phyloP scores from a whole-genome alignment of 2,797 vertebrate genomes.

The Pterois miles region DNA sequence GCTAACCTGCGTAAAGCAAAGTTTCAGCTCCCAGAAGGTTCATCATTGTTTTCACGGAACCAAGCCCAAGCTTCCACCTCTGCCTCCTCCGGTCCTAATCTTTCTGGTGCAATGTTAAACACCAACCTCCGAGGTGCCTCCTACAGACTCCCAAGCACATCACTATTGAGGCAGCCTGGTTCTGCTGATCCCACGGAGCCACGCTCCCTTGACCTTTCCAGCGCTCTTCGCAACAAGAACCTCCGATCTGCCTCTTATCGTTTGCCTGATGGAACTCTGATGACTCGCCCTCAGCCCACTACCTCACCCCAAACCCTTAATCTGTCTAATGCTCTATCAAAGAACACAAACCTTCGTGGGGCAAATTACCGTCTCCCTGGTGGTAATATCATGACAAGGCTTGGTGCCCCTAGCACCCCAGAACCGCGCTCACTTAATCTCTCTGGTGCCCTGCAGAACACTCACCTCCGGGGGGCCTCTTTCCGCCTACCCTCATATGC shows the following conservation, averaged over 20 bases:
- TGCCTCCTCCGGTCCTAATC: conserved; percentile 63
- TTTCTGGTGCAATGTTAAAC: conserved; percentile 81
- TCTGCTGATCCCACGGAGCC: conserved; percentile 39
- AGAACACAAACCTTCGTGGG: conserved; percentile 70
- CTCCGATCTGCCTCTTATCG: conserved; percentile 68
- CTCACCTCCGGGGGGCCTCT: conserved; percentile 73
- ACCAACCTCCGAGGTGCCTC: conserved; percentile 71
- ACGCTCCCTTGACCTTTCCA: conserved; percentile 67
- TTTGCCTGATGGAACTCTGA: conserved; percentile 71
- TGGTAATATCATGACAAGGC: conserved; percentile 66
- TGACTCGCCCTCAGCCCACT: conserved; percentile 45
- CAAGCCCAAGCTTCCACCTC: conserved; percentile 60
- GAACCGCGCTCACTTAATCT: conserved; percentile 67
- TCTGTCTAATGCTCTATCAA: conserved; percentile 74
- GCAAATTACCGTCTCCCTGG: conserved; percentile 72
- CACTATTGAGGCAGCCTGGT: conserved; percentile 59
- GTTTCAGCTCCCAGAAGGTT: conserved; percentile 79
- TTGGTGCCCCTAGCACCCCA: conserved; percentile 65
- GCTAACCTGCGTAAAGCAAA: conserved; percentile 72
- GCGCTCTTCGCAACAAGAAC: conserved; percentile 72
- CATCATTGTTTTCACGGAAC: conserved; percentile 72
- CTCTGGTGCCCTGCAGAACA: conserved; percentile 76
- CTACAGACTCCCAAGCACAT: conserved; percentile 72
- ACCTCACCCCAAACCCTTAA: conserved; percentile 54
- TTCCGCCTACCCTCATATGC: conserved; percentile 87